Base-by-base conservation (phyloP, 53 echinoderm and acorn worm genomes). In the Zoroaster sp. region DNA sequence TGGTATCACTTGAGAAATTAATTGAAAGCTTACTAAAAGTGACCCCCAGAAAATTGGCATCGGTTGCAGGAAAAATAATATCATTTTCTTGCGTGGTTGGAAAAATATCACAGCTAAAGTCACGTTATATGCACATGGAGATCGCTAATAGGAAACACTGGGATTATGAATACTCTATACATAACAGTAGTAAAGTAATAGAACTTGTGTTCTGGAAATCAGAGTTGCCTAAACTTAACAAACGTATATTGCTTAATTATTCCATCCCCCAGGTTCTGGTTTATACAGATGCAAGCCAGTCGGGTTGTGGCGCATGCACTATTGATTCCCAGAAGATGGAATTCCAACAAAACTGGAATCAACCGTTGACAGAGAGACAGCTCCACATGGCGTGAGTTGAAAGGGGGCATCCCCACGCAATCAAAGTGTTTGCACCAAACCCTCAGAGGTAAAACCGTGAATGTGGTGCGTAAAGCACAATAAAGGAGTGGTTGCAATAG, bases 181-280 rank as follows among this genome's bases (percentile, higher is more conserved):
- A 35, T 18, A 9, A 9, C 0, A 39, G 41, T 41, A 53, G 87
- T 87, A 54, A 44, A 74, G 39, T 55, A 4, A 86, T 72, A 42
- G 49, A 74, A 38, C 9, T 87, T 3, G 7, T 87, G 3, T 87
- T 87, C 17, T 87, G 87, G 87, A 87, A 74, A 74, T 36, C 38
- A 13, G 45, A 87, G 11, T 39, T 87, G 25, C 20, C 32, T 1
- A 74, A 0, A 35, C 54, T 74, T 4, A 73, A 87, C n/a, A 73
- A 54, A 25, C 38, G 87, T 54, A 3, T 40, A 52, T 10, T 87
- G 35, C 47, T 54, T 78, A 17, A 51, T 17, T 54, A 78, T 34
- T 53, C 52, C 28, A 9, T 78, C 3, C 78, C n/a, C 78, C 78
- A 77, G 47, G 35, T 85, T 21, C 34, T 68, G 3, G 47, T 85